Evolutionary conservation across 2,113 vertebrate species (phyloP).

Genomic region (Dicerorhinus sumatrensis): DNA sequence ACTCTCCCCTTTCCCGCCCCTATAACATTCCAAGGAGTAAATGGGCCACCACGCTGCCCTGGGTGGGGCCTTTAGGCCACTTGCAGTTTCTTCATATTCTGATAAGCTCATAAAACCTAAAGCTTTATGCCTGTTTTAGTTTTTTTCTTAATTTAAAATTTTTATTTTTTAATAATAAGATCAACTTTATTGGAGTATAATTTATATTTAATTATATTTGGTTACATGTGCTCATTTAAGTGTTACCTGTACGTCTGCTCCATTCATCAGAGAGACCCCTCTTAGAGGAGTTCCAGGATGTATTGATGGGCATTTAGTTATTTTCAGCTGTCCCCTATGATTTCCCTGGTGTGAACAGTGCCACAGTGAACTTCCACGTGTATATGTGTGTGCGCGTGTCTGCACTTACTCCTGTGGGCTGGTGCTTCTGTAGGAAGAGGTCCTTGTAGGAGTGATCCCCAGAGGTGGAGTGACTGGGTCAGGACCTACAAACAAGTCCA

Average conservation of each 20-base stretch:
- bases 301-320: background rate
- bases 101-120: background rate
- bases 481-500: too few species aligned
- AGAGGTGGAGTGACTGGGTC: too few species aligned
- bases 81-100: background rate
- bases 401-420: background rate
- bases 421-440: background rate
- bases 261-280: background rate
- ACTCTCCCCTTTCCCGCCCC: background rate
- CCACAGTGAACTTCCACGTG: background rate
- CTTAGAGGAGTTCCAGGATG: background rate
- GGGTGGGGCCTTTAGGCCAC: background rate
- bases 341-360: background rate
- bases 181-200: background rate
- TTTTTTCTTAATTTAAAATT: background rate
- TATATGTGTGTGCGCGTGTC: rapidly evolving
- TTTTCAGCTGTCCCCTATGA: background rate
- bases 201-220: background rate
- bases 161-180: slow-evolving; percentile 5
- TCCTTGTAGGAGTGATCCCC: background rate
- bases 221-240: background rate
- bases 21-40: background rate
- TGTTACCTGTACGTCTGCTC: background rate
- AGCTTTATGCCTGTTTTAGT: background rate
- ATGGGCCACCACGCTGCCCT: background rate